Conservation (phyloP, 1,140 invertebrate genomes). For the Melanaphis sacchari region DNA sequence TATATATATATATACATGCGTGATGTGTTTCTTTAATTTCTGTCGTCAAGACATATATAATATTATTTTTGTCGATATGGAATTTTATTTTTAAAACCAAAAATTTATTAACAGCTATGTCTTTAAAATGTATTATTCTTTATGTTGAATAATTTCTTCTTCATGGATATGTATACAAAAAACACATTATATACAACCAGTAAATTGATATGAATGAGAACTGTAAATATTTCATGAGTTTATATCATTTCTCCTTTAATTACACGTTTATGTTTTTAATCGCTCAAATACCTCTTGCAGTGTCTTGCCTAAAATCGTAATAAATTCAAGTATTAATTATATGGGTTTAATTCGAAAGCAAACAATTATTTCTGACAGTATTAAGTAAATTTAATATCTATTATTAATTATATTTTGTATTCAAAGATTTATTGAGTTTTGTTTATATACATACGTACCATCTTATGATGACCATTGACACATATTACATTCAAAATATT, state of each 20-base stretch:
- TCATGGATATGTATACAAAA: background rate
- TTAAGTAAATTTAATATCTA: background rate
- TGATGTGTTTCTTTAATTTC: background rate
- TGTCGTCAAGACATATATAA: background rate
- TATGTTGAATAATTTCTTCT: background rate
- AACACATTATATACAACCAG: background rate
- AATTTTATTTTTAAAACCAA: background rate
- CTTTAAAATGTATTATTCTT: background rate
- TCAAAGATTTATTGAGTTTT: background rate
- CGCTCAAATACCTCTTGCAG: background rate
- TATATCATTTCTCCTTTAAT: background rate
- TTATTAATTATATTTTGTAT: slow-evolving; percentile 18
- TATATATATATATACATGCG: background rate
- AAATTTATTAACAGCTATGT: background rate
- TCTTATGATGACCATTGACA: background rate
- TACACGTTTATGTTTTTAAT: slow-evolving; percentile 27
- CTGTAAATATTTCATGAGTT: background rate
- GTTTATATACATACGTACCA: background rate
- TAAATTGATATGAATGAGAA: background rate
- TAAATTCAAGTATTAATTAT: slow-evolving; percentile 14
- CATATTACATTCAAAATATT: too few relatives aligned
- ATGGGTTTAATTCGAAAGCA: background rate
- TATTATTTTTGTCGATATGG: background rate
- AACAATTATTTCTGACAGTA: background rate
- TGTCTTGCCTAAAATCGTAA: background rate